These are phyloP conservation scores for Tetranychus cinnabarinus DNA, from an alignment of 1,140 invertebrate species.

Conservation along the genomic window DNA sequence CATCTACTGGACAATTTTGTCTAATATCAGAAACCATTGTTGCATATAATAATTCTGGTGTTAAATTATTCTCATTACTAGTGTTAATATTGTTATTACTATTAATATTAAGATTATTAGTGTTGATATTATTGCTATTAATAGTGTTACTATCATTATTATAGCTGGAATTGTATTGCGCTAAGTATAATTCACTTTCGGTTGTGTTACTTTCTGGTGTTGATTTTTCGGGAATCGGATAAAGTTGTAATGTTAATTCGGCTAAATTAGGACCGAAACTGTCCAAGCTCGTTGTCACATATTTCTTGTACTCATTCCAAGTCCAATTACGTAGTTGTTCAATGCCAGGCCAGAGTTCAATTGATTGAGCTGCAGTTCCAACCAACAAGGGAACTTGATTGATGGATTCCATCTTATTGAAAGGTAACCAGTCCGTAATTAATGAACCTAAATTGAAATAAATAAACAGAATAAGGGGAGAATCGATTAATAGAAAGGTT, in stretches of 20 bases:
- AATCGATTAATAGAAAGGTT: background rate
- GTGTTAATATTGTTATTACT: background rate
- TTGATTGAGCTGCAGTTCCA: conserved; percentile 11
- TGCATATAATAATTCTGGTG: conserved; percentile 10
- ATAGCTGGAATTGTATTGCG: background rate
- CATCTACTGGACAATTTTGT: conserved; percentile 13
- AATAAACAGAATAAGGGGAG: background rate
- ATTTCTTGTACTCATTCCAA: conserved; percentile 13
- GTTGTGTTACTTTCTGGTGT: background rate
- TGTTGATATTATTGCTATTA: background rate
- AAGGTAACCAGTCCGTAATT: background rate
- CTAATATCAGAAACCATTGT: conserved; percentile 13
- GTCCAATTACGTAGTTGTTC: conserved; percentile 10
- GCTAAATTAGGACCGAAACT: conserved; percentile 10
- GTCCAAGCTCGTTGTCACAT: conserved; percentile 13
- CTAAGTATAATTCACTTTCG: background rate
- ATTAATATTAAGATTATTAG: background rate
- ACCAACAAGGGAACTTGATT: conserved; percentile 1
- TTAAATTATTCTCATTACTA: background rate
- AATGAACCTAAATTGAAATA: background rate
- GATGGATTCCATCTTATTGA: background rate
- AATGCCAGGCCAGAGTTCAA: conserved; percentile 13
- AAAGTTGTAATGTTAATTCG: conserved; percentile 9
- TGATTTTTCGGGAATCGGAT: background rate
- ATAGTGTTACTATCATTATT: background rate